phyloP scores from a whole-genome alignment of 2,113 vertebrate species.

The Sprattus sprattus region DNA sequence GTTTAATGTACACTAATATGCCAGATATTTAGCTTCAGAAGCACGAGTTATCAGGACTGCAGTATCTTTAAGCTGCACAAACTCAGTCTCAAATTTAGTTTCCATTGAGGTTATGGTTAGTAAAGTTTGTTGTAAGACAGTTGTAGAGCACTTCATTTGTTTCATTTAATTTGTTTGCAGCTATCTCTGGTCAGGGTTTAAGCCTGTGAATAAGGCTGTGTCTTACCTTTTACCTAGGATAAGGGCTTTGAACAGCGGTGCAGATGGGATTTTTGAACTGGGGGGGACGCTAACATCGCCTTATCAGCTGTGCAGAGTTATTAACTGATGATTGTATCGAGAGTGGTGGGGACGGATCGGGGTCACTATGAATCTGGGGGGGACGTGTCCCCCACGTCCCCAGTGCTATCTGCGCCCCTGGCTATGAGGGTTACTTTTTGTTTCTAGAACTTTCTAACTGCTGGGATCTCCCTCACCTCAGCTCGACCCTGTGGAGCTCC shows the following conservation, averaged over 20 bases:
- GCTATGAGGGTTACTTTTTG: too few species aligned
- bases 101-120: background rate
- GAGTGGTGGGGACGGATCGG: too few species aligned
- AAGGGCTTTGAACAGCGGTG: too few species aligned
- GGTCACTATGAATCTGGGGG: too few species aligned
- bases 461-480: slow-evolving; percentile 78
- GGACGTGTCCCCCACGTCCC: too few species aligned
- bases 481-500: slow-evolving; percentile 93
- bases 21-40: background rate
- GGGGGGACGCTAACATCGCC: too few species aligned
- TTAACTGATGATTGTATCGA: too few species aligned
- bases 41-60: background rate
- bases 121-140: background rate
- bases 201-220: background rate
- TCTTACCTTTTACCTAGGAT: background rate
- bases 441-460: too few species aligned
- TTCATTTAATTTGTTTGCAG: background rate
- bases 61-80: background rate
- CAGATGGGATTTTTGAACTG: too few species aligned
- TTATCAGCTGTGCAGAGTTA: too few species aligned
- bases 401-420: too few species aligned
- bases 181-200: background rate
- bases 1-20: too few species aligned
- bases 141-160: background rate
- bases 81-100: background rate